Evolutionary conservation across 2,113 vertebrate species (phyloP).

Genomic region (Excalfactoria chinensis): DNA sequence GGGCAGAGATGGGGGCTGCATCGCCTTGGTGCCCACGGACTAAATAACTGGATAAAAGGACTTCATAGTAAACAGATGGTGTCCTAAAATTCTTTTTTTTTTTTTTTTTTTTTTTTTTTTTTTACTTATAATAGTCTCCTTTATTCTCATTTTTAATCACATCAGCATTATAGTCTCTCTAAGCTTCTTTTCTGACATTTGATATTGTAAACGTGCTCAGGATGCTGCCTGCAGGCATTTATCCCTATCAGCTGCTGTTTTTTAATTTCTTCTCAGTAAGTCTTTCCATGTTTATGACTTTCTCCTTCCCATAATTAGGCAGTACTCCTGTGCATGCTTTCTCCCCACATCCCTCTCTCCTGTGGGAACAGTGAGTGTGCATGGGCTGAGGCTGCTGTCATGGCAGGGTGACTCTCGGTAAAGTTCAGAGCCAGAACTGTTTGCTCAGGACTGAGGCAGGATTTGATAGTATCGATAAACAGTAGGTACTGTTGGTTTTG

Average conservation of each 20-base stretch:
- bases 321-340: neutral
- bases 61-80: neutral
- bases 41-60: neutral
- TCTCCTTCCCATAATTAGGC: neutral
- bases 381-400: accelerated
- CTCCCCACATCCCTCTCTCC: neutral
- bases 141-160: neutral
- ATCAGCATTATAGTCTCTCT: neutral
- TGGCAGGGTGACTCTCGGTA: too few species aligned
- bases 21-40: too few species aligned
- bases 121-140: neutral
- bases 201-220: neutral
- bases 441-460: accelerated
- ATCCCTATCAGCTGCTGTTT: neutral
- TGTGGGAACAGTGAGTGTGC: accelerated
- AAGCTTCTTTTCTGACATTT: neutral
- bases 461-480: neutral
- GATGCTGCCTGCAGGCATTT: neutral
- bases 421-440: neutral
- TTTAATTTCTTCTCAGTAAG: neutral
- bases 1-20: neutral
- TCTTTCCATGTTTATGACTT: neutral
- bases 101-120: neutral
- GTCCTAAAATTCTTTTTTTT: neutral
- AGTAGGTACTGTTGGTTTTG: accelerated